Evolutionary conservation across 2,797 vertebrate species (phyloP).

Genomic region (Danio jaintianensis): DNA sequence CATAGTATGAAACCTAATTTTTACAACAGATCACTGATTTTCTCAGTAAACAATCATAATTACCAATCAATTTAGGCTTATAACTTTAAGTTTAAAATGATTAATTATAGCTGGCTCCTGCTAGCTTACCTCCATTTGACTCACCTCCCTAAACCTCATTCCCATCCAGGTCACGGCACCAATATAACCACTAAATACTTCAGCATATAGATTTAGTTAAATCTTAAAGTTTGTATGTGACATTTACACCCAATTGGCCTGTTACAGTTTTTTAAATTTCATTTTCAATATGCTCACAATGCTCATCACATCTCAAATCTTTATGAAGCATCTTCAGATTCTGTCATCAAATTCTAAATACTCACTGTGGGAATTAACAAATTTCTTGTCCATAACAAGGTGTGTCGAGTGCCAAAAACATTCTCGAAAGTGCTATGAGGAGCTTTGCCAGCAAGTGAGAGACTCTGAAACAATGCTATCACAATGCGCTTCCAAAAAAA

Average conservation of each 20-base stretch:
- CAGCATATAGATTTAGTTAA: too few relatives aligned
- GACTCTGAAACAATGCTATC: constrained; percentile 72
- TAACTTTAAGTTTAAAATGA: too few relatives aligned
- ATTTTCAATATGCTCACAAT: background rate
- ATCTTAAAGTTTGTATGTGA: too few relatives aligned
- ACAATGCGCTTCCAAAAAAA: constrained; percentile 70
- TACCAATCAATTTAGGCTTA: background rate
- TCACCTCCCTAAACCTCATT: too few relatives aligned
- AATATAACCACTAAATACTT: too few relatives aligned
- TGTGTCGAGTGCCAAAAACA: constrained; percentile 78
- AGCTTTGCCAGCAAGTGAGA: constrained; percentile 74
- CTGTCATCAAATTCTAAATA: constrained; percentile 2
- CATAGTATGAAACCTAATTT: background rate
- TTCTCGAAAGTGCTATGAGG: constrained; percentile 73
- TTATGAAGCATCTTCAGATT: background rate
- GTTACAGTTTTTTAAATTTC: background rate
- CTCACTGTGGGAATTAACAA: background rate
- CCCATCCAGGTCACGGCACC: too few relatives aligned
- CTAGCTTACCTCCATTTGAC: too few relatives aligned
- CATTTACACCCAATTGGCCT: too few relatives aligned
- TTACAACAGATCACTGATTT: background rate
- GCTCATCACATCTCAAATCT: background rate
- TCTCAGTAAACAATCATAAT: background rate
- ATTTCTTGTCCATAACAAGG: constrained; percentile 70
- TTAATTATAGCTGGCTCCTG: too few relatives aligned